phyloP scores from a whole-genome alignment of 2,797 vertebrate species.

The Liparis tanakae region DNA sequence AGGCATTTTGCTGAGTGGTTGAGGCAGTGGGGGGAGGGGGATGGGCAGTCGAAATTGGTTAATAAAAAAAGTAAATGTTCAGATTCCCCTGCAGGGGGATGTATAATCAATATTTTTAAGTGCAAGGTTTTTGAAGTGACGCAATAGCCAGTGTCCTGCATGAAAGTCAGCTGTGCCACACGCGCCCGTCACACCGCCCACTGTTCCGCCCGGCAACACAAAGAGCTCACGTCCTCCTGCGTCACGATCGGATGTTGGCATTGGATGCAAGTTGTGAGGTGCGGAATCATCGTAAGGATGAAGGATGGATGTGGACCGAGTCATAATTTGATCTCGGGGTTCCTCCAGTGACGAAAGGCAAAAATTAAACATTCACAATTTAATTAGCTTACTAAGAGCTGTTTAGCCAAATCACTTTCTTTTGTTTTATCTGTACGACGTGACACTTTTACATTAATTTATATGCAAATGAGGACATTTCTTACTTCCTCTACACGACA shows the following conservation, averaged over 20 bases:
- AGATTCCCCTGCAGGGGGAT: background rate
- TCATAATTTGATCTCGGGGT: background rate
- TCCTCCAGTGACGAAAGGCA: background rate
- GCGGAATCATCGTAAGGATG: background rate
- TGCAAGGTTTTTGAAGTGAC: background rate
- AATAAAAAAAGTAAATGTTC: background rate
- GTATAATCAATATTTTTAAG: background rate
- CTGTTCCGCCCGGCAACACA: background rate
- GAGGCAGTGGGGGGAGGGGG: background rate
- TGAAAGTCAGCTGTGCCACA: slow-evolving; percentile 1
- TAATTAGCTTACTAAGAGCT: background rate
- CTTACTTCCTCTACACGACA: slow-evolving; percentile 19
- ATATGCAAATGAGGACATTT: slow-evolving; percentile 31
- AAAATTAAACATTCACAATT: background rate
- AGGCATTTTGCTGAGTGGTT: background rate
- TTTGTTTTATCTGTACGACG: background rate
- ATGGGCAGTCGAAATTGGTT: background rate
- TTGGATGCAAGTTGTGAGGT: background rate
- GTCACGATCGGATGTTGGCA: background rate
- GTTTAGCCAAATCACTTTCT: background rate
- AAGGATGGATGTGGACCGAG: background rate
- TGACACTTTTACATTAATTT: slow-evolving; percentile 23
- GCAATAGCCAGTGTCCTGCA: slow-evolving; percentile 6
- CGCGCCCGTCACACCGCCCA: background rate
- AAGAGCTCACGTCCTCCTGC: background rate